Percentiles rank a stretch among this genome's conserved stretches.
Evolutionary conservation across 2,113 vertebrate genomes (phyloP).

Genomic region (Ancistrus triradiatus): DNA sequence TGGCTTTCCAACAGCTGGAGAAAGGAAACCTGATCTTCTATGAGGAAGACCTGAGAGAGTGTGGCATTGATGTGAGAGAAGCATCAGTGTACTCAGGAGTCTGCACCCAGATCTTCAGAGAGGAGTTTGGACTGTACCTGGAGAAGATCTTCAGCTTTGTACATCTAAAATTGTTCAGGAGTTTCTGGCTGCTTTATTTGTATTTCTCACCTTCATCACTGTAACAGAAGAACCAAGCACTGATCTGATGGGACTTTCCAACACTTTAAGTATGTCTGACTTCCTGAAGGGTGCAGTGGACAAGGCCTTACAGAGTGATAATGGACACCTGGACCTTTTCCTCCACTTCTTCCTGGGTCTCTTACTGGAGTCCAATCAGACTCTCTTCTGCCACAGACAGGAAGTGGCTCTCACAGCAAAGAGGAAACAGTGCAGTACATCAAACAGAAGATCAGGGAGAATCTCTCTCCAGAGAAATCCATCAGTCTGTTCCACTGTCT

Average conservation of each 20-base stretch:
- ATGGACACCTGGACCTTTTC: slow-evolving; percentile 4
- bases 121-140: background rate
- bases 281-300: background rate
- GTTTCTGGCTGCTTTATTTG: background rate
- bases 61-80: background rate
- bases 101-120: background rate
- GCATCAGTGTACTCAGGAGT: background rate
- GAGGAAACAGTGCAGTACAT: background rate
- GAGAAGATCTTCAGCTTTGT: background rate
- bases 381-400: background rate
- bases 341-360: background rate
- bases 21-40: background rate
- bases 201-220: background rate
- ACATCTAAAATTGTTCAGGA: background rate
- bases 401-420: background rate
- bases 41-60: no score
- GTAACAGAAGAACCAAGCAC: no score
- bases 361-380: background rate
- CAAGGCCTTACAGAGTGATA: background rate
- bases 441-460: background rate
- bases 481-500: no score
- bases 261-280: background rate
- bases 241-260: background rate
- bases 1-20: slow-evolving; percentile 2
- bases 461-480: background rate